Percentiles rank a stretch among this genome's conserved stretches.
phyloP scores from a whole-genome alignment of 2,797 vertebrate species.

The Corythornis leucogaster region DNA sequence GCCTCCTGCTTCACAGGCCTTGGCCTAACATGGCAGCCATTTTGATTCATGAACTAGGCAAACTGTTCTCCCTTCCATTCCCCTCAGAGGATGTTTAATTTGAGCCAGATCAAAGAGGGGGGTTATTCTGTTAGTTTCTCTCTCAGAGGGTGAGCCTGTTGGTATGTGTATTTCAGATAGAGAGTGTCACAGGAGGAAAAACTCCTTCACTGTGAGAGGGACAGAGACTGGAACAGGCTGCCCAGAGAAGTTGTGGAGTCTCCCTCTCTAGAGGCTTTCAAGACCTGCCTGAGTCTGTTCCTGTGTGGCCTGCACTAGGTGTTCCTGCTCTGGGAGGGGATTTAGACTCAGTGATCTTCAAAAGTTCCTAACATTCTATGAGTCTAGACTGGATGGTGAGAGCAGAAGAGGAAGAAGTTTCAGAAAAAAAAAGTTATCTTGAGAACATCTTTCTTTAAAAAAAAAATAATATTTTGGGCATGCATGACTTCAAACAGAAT shows the following conservation, averaged over 20 bases:
- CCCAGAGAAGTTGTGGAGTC: too few species aligned
- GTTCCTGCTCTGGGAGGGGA: too few species aligned
- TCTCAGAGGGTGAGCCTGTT: background rate
- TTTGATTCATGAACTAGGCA: background rate
- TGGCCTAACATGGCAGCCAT: background rate
- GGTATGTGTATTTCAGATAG: background rate
- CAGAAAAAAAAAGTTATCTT: background rate
- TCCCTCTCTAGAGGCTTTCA: too few species aligned
- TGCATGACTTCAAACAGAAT: background rate
- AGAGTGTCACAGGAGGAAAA: background rate
- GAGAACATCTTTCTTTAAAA: background rate
- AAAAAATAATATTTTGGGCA: background rate
- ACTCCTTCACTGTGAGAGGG: too few species aligned
- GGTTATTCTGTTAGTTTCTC: background rate
- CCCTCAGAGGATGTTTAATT: background rate
- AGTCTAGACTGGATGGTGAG: too few species aligned
- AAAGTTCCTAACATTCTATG: too few species aligned
- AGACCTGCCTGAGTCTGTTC: too few species aligned
- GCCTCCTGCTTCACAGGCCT: background rate
- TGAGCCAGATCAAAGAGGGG: background rate
- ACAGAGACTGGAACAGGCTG: too few species aligned
- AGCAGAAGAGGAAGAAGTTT: background rate
- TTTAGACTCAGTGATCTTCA: too few species aligned
- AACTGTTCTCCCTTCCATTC: rapidly evolving
- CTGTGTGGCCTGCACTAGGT: too few species aligned